phyloP scores from a whole-genome alignment of 2,797 vertebrate genomes.

The Babyrousa celebensis region DNA sequence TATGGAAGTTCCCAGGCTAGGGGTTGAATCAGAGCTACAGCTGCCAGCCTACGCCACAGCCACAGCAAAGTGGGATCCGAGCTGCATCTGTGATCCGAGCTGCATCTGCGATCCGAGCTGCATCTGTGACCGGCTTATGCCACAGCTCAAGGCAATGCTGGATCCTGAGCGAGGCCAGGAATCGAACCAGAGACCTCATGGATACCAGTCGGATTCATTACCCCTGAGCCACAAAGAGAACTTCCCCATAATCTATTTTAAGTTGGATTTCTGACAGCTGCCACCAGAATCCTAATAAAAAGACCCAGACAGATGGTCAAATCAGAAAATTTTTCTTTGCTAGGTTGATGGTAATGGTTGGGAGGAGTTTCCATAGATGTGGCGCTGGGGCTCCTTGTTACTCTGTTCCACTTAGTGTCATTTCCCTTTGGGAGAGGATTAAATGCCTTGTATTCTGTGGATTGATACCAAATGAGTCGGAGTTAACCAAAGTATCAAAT shows the following conservation, averaged over 20 bases:
- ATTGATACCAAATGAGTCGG: neutral
- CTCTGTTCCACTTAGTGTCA: neutral
- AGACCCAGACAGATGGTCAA: neutral
- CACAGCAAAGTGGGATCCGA: too few species aligned
- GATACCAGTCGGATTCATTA: too few species aligned
- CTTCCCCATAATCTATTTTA: neutral
- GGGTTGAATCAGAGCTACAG: too few species aligned
- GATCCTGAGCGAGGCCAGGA: too few species aligned
- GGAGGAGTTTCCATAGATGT: neutral
- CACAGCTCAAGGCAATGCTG: too few species aligned
- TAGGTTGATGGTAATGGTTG: neutral
- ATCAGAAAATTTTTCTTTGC: constrained; percentile 4
- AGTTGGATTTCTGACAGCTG: neutral
- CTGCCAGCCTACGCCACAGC: too few species aligned
- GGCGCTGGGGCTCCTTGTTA: neutral
- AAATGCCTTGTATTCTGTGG: neutral
- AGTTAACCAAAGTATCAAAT: neutral
- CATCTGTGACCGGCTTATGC: too few species aligned
- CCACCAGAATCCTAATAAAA: constrained; percentile 29
- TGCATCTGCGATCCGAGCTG: too few species aligned
- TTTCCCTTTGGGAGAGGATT: neutral
- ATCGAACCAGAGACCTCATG: too few species aligned
- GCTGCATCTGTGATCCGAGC: too few species aligned
- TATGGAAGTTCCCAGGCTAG: too few species aligned
- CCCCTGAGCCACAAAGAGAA: too few species aligned